Evolutionary conservation across 64 coral and sea anemone species (phyloP).

Genomic region (Exaiptasia diaphana): DNA sequence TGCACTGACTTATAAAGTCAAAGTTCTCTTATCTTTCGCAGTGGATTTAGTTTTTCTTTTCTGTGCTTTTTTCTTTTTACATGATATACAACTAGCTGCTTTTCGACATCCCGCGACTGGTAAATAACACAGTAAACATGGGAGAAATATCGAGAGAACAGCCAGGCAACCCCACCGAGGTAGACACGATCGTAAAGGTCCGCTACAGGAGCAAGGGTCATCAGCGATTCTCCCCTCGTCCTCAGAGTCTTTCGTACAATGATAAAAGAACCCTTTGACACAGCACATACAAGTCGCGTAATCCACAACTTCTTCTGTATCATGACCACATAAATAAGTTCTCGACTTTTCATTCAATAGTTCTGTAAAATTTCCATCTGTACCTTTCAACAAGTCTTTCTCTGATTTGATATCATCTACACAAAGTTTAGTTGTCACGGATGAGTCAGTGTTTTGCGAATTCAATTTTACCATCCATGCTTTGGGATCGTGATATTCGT

Average conservation of each 20-base stretch:
- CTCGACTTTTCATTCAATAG: background rate
- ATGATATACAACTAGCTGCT: conserved; percentile 24
- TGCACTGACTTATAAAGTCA: conserved; percentile 87
- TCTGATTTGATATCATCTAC: background rate
- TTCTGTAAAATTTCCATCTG: background rate
- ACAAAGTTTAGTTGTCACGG: conserved; percentile 53
- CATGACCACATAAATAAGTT: conserved; percentile 45
- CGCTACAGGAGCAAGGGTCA: conserved; percentile 87
- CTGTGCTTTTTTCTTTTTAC: conserved; percentile 36
- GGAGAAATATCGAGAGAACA: conserved; percentile 70
- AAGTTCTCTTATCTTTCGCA: conserved; percentile 46
- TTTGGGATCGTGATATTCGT: conserved; percentile 68
- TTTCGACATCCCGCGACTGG: conserved; percentile 81
- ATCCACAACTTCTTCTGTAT: conserved; percentile 82
- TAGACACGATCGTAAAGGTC: conserved; percentile 68
- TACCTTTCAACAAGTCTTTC: background rate
- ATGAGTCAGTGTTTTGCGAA: background rate
- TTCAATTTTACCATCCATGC: conserved; percentile 63
- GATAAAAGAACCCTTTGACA: conserved; percentile 93
- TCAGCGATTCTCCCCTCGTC: conserved; percentile 85
- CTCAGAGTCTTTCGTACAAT: conserved; percentile 85
- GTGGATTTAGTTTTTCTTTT: conserved; percentile 36
- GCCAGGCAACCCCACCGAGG: conserved; percentile 92
- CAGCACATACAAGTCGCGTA: conserved; percentile 95
- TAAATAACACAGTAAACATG: conserved; percentile 83